phyloP scores from a whole-genome alignment of 1,140 invertebrate species.

The Telenomus remus region DNA sequence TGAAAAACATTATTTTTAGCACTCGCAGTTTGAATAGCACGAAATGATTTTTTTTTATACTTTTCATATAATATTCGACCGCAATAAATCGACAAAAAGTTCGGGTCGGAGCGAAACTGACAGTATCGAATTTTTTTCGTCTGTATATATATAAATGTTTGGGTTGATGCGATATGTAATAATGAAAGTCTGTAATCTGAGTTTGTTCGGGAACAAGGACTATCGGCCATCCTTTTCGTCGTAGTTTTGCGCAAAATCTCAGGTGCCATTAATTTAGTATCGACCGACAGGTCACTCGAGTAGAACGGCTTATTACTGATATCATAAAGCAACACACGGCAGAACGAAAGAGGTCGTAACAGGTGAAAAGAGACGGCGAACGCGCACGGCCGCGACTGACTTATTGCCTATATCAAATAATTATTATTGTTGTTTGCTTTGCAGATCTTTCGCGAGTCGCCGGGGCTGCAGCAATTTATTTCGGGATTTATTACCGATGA shows the following conservation, averaged over 20 bases:
- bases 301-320: slow-evolving; percentile 73
- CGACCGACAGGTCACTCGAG: slow-evolving; percentile 71
- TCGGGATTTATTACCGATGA: slow-evolving; percentile 73
- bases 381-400: slow-evolving; percentile 57
- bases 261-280: slow-evolving; percentile 69
- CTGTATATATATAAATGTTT: slow-evolving; percentile 8
- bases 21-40: too few relatives aligned
- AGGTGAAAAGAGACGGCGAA: slow-evolving; percentile 46
- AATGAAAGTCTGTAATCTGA: slow-evolving; percentile 22
- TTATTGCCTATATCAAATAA: slow-evolving; percentile 71
- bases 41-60: too few relatives aligned
- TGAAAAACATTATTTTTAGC: too few relatives aligned
- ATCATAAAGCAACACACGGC: slow-evolving; percentile 60
- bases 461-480: slow-evolving; percentile 68
- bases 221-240: slow-evolving; percentile 49
- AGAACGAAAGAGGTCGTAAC: slow-evolving; percentile 13
- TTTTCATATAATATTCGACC: too few relatives aligned
- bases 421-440: slow-evolving; percentile 76
- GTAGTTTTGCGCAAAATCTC: slow-evolving; percentile 68
- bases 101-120: not conserved
- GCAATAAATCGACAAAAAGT: too few relatives aligned
- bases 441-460: slow-evolving; percentile 61
- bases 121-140: slow-evolving; percentile 19
- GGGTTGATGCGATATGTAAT: slow-evolving; percentile 26
- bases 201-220: slow-evolving; percentile 16